Base-by-base conservation (phyloP, 2,797 vertebrate genomes). In the Momotus momota region DNA sequence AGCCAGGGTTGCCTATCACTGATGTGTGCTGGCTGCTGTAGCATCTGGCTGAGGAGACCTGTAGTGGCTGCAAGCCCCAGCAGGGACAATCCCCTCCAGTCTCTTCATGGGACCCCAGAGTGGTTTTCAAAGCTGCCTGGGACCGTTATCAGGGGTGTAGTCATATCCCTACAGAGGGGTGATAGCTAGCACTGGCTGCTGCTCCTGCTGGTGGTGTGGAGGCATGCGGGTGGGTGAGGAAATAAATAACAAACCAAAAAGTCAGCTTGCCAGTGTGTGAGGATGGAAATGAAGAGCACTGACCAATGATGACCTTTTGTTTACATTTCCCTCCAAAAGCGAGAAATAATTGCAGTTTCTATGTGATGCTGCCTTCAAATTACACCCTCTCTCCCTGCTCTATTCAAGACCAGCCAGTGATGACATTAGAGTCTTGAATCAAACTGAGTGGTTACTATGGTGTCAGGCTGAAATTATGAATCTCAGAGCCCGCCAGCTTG, bases 391-490 rank as follows among this genome's bases (percentile, higher is more conserved):
- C 94, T 95, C 92, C 86, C 85, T 52, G 77, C 92, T 96, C 97
- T 97, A 97, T 98, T 98, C 97, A 98, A 96, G 97, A 89, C 71
- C 87, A 95, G 96, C 97, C 96, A 96, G 97, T 94, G 96, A 97
- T 97, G 97, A 98, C 98, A 97, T 97, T 96, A 97, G 97, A 97
- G 96, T 97, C 97, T 97, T 97, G 97, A 98, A 97, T 97, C 97
- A 96, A 97, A 97, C 97, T 97, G 97, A 98, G 96, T 97, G 97
- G 98, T 98, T 98, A 97, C 98, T 98, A 98, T 97, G 98, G 98
- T 97, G 97, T 98, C 97, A 95, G 97, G 88, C 97, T 98, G 97
- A 98, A 98, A 98, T 98, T 97, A 97, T 93, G 97, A 98, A 97
- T 97, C 97, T 97, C 95, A 7, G 83, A 88, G 79, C 91, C 67